These are phyloP conservation scores for Halocynthia aurantium DNA, from an alignment of 23 tunicate genomes.

Conservation along the genomic window DNA sequence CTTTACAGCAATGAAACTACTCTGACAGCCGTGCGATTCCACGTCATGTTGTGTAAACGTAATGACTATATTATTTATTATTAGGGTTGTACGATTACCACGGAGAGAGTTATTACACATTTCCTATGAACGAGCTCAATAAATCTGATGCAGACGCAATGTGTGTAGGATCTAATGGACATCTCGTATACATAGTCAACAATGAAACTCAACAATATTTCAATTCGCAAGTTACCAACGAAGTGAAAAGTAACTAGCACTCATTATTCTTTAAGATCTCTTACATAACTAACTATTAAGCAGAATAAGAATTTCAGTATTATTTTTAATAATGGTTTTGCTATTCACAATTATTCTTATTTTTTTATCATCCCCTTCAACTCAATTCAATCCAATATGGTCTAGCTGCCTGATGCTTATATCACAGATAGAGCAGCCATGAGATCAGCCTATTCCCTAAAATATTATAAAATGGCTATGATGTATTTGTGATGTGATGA, in stretches of 20 bases:
- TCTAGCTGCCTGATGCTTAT: too few relatives aligned
- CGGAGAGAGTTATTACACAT: not conserved
- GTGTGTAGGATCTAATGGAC: not conserved
- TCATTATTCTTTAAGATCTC: not conserved
- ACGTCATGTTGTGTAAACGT: not conserved
- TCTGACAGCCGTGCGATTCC: not conserved
- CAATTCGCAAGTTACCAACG: not conserved
- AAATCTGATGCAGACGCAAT: not conserved
- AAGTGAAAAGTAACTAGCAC: not conserved
- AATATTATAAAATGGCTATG: too few relatives aligned
- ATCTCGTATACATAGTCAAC: constrained; percentile 14
- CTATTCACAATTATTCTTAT: too few relatives aligned
- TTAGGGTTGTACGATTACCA: not conserved
- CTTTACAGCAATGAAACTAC: not conserved
- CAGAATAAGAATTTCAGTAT: too few relatives aligned
- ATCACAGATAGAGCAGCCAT: too few relatives aligned
- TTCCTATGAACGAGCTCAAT: not conserved
- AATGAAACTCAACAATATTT: not conserved
- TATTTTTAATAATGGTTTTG: too few relatives aligned
- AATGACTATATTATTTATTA: not conserved
- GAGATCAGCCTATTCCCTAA: too few relatives aligned
- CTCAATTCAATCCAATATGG: too few relatives aligned
- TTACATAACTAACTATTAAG: too few relatives aligned
- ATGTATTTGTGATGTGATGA: too few relatives aligned
- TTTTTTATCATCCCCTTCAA: too few relatives aligned